Conservation (phyloP, 2,888 invertebrate genomes). For the Dynastes hyllus region DNA sequence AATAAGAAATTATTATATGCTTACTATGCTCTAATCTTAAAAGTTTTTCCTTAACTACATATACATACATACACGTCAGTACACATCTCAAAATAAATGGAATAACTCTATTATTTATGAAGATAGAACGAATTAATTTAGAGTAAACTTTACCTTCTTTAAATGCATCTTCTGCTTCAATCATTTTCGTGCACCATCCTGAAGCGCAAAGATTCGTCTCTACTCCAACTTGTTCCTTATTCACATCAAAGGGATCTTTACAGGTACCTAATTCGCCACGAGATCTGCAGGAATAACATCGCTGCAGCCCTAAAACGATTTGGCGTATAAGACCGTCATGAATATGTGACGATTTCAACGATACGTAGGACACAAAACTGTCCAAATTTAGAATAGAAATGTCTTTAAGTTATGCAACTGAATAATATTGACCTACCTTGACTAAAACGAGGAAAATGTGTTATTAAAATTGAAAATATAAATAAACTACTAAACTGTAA, state of each 20-base stretch:
- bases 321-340: not conserved
- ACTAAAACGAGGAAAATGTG: slow-evolving; percentile 50
- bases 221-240: slow-evolving; percentile 84
- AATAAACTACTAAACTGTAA: slow-evolving; percentile 46
- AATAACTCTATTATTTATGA: no score
- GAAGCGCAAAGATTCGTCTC: slow-evolving; percentile 88
- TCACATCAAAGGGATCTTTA: slow-evolving; percentile 88
- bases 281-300: slow-evolving; percentile 90
- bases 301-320: slow-evolving; percentile 76
- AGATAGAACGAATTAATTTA: not conserved
- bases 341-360: slow-evolving; percentile 50
- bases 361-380: slow-evolving; percentile 15
- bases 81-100: no score
- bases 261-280: slow-evolving; percentile 91
- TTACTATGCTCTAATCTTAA: no score
- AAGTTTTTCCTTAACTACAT: no score
- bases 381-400: not conserved
- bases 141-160: slow-evolving; percentile 77
- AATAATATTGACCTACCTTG: slow-evolving; percentile 54
- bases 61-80: no score
- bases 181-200: slow-evolving; percentile 94
- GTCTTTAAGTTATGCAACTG: not conserved
- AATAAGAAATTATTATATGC: no score
- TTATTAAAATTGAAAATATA: slow-evolving; percentile 50
- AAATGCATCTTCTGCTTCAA: slow-evolving; percentile 85